Evolutionary conservation across 2,113 vertebrate species (phyloP), one percentile per base, ranked within the genome.

Genomic region (Pomatostomus ruficeps): DNA sequence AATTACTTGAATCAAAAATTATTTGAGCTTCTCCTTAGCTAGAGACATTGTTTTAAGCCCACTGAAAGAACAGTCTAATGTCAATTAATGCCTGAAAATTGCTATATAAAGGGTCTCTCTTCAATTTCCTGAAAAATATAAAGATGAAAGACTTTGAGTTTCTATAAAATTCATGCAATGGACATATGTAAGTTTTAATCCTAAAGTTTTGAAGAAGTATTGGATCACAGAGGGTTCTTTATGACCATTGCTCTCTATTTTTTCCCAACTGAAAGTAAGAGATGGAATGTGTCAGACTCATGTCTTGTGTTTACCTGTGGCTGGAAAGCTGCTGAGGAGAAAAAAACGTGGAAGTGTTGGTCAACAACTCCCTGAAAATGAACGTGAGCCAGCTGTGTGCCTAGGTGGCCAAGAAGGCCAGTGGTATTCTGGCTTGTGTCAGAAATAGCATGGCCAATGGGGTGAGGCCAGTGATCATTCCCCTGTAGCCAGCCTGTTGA

Each of bases 181-280:
- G 20, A 33, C 17, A 78, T 10, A 51, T 9, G 1, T 15, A 75
- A 83, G 5, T 66, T 72, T 76, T 29, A 70, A 65, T 76, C 23
- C 12, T 42, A 59, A 68, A 46, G 18, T 48, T 85, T 49, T 90
- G 17, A 71, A 67, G 22, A 31, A 25, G 5, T 43, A 33, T 4
- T 73, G 10, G 28, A 7, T 54, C 9, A 72, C 5, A 23, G 3
- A 51, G 1, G 2, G 2, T 40, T 22, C 46, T 76, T 80, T 59
- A 58, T 6, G 1, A 70, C 5, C 1, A 22, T 11, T 63, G 9
- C 1, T 40, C n/a, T 55, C 12, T 63, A 4, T 42, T 7, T 11
- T 85, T 67, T 67, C 79, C 48, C 16, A 57, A 12, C 5, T 36
- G n/a, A 43, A 76, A n/a, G 5, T 51, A 45, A 71, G 17, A 62